phyloP scores from a whole-genome alignment of 2,888 invertebrate species.

The Drosophila nr. medialis region DNA sequence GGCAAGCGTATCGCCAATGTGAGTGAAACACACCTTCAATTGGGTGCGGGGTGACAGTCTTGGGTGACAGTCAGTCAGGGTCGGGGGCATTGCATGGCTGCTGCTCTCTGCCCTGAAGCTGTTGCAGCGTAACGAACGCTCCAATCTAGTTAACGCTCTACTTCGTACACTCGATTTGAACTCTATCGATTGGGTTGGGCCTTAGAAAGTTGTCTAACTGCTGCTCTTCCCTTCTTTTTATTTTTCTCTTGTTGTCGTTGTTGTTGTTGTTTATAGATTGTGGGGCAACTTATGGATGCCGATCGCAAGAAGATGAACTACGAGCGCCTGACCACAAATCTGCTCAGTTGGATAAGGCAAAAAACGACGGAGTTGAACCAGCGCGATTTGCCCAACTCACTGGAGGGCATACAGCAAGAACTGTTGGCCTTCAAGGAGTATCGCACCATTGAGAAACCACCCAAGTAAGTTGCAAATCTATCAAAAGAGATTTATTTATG shows the following conservation, averaged over 20 bases:
- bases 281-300: conserved; percentile 97
- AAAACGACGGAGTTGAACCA: conserved; percentile 94
- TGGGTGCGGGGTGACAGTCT: conserved; percentile 16
- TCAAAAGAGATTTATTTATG: background rate
- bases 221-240: conserved; percentile 32
- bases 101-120: conserved; percentile 24
- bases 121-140: conserved; percentile 74
- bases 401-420: conserved; percentile 97
- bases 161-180: conserved; percentile 63
- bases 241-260: background rate
- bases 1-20: conserved; percentile 98
- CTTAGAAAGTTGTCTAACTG: conserved; percentile 70
- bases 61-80: conserved; percentile 46
- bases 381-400: conserved; percentile 95
- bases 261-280: conserved; percentile 88
- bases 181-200: conserved; percentile 51
- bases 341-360: conserved; percentile 96
- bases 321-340: conserved; percentile 91
- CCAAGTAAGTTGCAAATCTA: conserved; percentile 88
- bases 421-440: conserved; percentile 96
- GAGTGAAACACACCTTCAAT: conserved; percentile 81
- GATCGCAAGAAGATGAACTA: conserved; percentile 96
- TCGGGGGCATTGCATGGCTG: conserved; percentile 51
- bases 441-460: conserved; percentile 98
- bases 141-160: conserved; percentile 76